Base-by-base conservation (phyloP, 2,888 invertebrate genomes). In the Acleris holmiana region DNA sequence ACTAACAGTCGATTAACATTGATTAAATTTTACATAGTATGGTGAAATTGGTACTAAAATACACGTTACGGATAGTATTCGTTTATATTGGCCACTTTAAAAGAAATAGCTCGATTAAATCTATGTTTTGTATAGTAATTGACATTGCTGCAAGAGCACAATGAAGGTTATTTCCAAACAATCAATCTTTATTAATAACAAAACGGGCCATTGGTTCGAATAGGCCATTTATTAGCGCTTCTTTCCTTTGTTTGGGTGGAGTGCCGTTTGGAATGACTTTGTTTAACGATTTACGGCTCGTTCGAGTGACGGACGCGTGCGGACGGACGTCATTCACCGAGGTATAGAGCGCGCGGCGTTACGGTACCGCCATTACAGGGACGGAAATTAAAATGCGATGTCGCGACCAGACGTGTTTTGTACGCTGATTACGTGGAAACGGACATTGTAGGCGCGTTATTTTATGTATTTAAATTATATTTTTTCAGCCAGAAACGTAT, bases 241-340 rank as follows among this genome's bases (percentile, higher is more conserved):
- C 23, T 55, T 65, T 55, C 65, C 54, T 65, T 65, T 65, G 65
- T 65, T 65, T 65, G 49, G 46, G n/a, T 13, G 50, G 41, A 50
- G 41, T 50, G 59, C 40, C 25, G 44, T 41, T 21, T 54, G 29
- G 50, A 64, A 60, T 60, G 59, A 65, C 60, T 65, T 65, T 60
- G 65, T 65, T 65, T 54, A 65, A 65, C 65, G 65, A 65, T 65
- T 65, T 65, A 65, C 77, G 72, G 71, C 71, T 71, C 71, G 73
- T 73, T 74, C 71, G 68, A 61, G 73, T 79, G 77, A 80, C 75
- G 79, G 77, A 74, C 73, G 74, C 67, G 67, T 69, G 69, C 71
- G 80, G 80, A 72, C 70, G 70, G 73, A 79, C 77, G 77, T 76
- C 74, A 72, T n/a, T n/a, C n/a, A 68, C 69, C 71, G 67, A 55